A percentile compares a stretch with the other conserved stretches of the same genome.
These are phyloP conservation scores for Phaethon lepturus DNA, from an alignment of 2,113 vertebrate species.

Conservation along the genomic window DNA sequence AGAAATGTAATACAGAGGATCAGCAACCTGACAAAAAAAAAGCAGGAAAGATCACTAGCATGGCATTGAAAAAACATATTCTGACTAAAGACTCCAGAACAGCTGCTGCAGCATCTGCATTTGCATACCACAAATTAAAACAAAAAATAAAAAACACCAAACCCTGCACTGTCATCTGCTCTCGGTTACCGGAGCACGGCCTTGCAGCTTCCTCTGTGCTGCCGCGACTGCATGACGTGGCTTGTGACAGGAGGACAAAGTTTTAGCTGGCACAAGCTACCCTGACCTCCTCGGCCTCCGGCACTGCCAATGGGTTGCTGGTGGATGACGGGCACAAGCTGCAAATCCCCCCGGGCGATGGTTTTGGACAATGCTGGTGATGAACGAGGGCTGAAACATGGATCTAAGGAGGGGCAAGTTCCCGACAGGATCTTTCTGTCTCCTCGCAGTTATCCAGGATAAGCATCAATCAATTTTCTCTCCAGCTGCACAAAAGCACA, in stretches of 20 bases:
- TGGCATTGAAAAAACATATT: not conserved
- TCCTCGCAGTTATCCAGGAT: not conserved
- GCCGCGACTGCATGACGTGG: rapidly evolving
- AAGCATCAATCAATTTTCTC: not conserved
- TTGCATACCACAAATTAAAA: not conserved
- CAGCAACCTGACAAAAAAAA: not conserved
- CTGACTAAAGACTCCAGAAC: not conserved
- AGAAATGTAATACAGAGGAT: not conserved
- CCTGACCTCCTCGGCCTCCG: not conserved
- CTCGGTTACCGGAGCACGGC: not conserved
- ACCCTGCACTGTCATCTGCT: not conserved
- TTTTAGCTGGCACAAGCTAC: not conserved
- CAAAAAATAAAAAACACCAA: not conserved
- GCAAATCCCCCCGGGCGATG: rapidly evolving
- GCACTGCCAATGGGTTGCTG: not conserved
- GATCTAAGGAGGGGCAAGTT: not conserved
- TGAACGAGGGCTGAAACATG: not conserved
- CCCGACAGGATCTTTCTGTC: not conserved
- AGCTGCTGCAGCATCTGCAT: conserved; percentile 29
- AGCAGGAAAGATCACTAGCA: not conserved
- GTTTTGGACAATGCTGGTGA: not conserved
- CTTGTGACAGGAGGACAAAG: not conserved
- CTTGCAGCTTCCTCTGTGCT: not conserved
- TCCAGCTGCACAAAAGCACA: not conserved
- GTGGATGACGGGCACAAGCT: not conserved